These are phyloP conservation scores for Leptodactylus fuscus DNA, from an alignment of 2,113 vertebrate genomes.

Conservation along the genomic window DNA sequence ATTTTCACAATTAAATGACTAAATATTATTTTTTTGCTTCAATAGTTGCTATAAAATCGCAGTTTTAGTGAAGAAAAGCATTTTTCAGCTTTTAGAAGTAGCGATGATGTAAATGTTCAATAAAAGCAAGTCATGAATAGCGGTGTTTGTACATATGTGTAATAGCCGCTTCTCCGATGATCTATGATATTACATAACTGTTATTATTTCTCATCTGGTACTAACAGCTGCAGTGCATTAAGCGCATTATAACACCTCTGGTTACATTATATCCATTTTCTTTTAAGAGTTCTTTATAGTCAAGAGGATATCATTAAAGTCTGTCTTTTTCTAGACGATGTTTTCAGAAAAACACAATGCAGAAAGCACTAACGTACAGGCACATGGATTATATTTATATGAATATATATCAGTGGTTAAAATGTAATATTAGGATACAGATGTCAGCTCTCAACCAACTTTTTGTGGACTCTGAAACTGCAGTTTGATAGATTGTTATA, in stretches of 20 bases:
- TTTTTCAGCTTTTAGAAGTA: neutral
- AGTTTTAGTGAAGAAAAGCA: no score
- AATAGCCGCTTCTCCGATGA: neutral
- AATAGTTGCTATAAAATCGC: neutral
- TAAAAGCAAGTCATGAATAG: no score
- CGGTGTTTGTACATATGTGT: neutral
- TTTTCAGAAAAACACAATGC: no score
- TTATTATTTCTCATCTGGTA: constrained; percentile 2
- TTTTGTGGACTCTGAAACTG: no score
- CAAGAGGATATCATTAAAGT: neutral
- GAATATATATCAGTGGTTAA: no score
- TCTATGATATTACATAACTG: neutral
- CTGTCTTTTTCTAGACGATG: neutral
- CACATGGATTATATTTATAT: neutral
- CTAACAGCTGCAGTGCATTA: neutral
- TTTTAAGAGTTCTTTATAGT: neutral
- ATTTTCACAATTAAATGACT: neutral
- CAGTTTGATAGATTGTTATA: no score
- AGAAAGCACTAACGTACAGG: neutral
- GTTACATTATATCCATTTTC: neutral
- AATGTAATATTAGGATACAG: no score
- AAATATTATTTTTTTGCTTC: neutral
- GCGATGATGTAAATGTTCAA: neutral
- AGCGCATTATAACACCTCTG: neutral
- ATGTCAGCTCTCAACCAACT: no score